Evolutionary conservation across 2,888 invertebrate species (phyloP).

Genomic region (Podotricha telesiphe): DNA sequence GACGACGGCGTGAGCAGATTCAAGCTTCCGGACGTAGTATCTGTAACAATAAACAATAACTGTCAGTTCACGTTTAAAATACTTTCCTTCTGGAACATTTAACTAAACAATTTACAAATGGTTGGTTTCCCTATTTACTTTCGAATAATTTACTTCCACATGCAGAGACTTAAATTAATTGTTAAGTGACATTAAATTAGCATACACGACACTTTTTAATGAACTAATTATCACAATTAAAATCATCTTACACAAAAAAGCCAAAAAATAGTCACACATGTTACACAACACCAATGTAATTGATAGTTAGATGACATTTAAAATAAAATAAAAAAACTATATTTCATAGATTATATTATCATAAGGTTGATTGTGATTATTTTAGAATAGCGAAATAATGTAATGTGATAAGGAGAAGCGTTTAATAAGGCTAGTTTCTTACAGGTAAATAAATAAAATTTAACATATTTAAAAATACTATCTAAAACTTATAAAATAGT

Average conservation of each 20-base stretch:
- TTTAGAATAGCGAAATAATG: no score
- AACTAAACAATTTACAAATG: neutral
- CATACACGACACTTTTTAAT: neutral
- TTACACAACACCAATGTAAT: constrained; percentile 12
- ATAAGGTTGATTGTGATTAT: constrained; percentile 12
- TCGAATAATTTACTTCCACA: neutral
- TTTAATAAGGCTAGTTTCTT: neutral
- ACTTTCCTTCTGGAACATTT: constrained; percentile 1
- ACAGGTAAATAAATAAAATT: no score
- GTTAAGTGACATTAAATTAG: neutral
- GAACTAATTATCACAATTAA: neutral
- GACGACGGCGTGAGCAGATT: constrained; percentile 86
- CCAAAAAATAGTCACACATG: constrained; percentile 71
- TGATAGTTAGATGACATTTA: constrained; percentile 15
- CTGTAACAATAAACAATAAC: constrained; percentile 53
- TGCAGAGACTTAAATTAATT: neutral
- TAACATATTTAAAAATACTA: no score
- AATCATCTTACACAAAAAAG: constrained; percentile 54
- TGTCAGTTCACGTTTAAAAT: constrained; percentile 21
- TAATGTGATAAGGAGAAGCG: constrained; percentile 1
- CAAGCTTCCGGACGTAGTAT: constrained; percentile 85
- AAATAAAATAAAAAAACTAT: constrained; percentile 8
- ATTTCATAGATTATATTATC: constrained; percentile 29
- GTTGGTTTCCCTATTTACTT: neutral
- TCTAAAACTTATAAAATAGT: no score